Evolutionary conservation across 2,797 vertebrate genomes (phyloP).

Genomic region (Oreochromis grahami): DNA sequence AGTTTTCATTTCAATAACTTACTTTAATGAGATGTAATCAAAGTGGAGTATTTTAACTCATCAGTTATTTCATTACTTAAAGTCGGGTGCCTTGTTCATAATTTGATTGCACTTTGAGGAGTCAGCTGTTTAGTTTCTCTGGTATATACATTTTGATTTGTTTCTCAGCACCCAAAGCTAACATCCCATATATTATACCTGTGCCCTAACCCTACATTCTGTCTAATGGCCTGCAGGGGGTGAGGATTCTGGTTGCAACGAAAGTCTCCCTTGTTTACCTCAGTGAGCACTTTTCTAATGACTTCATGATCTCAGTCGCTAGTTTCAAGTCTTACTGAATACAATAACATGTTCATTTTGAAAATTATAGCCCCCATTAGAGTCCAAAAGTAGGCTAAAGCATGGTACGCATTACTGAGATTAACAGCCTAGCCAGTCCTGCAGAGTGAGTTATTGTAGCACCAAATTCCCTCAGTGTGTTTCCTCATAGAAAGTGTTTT

Average conservation of each 20-base stretch:
- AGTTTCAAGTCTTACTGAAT: background rate
- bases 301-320: background rate
- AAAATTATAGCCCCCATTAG: background rate
- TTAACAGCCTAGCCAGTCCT: background rate
- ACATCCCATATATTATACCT: background rate
- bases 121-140: background rate
- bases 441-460: background rate
- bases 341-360: background rate
- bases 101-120: background rate
- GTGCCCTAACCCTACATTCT: background rate
- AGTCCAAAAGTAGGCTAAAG: background rate
- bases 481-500: background rate
- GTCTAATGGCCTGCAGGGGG: background rate
- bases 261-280: background rate
- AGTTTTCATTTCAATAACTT: accelerated
- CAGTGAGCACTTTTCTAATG: background rate
- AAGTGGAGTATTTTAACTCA: background rate
- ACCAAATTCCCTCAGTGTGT: background rate
- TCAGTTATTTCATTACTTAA: accelerated
- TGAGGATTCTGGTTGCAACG: background rate
- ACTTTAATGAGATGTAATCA: background rate
- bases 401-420: background rate
- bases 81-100: accelerated
- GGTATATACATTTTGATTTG: background rate
- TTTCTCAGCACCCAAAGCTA: background rate